Evolutionary conservation across 1,140 invertebrate species (phyloP).

Genomic region (Aphidius gifuensis): DNA sequence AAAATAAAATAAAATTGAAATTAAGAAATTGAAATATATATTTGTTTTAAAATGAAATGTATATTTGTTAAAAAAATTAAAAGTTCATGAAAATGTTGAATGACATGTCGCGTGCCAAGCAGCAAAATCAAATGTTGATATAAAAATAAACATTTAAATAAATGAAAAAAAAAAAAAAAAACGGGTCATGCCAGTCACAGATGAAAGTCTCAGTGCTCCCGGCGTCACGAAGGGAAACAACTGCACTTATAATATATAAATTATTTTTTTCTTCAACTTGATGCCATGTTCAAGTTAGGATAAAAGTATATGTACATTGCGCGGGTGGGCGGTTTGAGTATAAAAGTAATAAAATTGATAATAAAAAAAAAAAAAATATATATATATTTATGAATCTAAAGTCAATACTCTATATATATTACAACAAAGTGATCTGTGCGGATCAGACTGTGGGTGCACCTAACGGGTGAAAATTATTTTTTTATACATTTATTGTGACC

Average conservation of each 20-base stretch:
- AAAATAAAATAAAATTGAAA: too few species aligned
- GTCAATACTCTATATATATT: too few species aligned
- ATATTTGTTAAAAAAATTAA: too few species aligned
- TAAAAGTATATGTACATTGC: background rate
- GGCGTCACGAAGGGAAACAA: constrained; percentile 18
- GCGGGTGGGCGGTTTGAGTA: background rate
- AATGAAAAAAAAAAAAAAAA: constrained; percentile 3
- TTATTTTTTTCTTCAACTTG: background rate
- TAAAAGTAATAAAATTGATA: constrained; percentile 4
- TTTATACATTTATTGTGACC: background rate
- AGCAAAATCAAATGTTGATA: background rate
- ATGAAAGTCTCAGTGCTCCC: constrained; percentile 21
- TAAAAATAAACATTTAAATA: background rate
- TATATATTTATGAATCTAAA: too few species aligned
- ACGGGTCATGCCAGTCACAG: constrained; percentile 18
- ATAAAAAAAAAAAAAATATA: too few species aligned
- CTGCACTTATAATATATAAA: background rate
- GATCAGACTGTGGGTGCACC: background rate
- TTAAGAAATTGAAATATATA: too few species aligned
- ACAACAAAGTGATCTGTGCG: too few species aligned
- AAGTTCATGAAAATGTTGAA: too few species aligned
- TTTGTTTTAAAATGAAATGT: too few species aligned
- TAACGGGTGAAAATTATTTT: constrained; percentile 1
- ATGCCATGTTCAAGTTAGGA: background rate
- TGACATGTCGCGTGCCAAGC: background rate